phyloP scores from a whole-genome alignment of 2,888 invertebrate species.

The Dicranocentrus wangi region DNA sequence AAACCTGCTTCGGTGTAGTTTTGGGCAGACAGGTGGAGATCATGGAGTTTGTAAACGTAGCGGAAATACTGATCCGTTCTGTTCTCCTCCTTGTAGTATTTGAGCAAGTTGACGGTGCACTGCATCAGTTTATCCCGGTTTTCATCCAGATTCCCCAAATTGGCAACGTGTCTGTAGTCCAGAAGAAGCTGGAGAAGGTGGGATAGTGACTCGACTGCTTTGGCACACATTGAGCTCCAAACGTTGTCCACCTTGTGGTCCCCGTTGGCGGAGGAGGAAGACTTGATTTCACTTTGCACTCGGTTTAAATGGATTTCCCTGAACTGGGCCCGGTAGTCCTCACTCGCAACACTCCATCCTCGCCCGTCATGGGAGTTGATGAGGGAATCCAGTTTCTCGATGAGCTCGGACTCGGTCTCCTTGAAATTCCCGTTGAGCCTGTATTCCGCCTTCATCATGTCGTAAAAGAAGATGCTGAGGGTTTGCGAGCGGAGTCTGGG shows the following conservation, averaged over 20 bases:
- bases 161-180: slow-evolving; percentile 95
- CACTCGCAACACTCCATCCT: slow-evolving; percentile 14
- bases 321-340: slow-evolving; percentile 52
- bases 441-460: slow-evolving; percentile 93
- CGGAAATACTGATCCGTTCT: slow-evolving; percentile 95
- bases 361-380: slow-evolving; percentile 52
- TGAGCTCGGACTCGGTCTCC: slow-evolving; percentile 90
- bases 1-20: slow-evolving; percentile 97
- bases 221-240: slow-evolving; percentile 60
- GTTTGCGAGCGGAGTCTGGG: slow-evolving; percentile 90
- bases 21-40: slow-evolving; percentile 91
- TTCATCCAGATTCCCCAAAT: slow-evolving; percentile 84
- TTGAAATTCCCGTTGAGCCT: slow-evolving; percentile 90
- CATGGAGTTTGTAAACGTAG: slow-evolving; percentile 95
- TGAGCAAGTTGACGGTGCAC: slow-evolving; percentile 95
- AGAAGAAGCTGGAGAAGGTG: slow-evolving; percentile 77
- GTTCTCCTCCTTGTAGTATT: slow-evolving; percentile 96
- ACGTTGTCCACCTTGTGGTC: slow-evolving; percentile 45
- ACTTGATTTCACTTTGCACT: slow-evolving; percentile 34
- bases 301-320: slow-evolving; percentile 54
- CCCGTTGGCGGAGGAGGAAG: not conserved
- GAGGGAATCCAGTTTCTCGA: slow-evolving; percentile 83
- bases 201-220: slow-evolving; percentile 61
- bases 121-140: slow-evolving; percentile 96
- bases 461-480: slow-evolving; percentile 88